Percentiles rank a stretch among this genome's conserved stretches.
These are phyloP conservation scores for Eulithis testata DNA, from an alignment of 2,888 invertebrate genomes.

Conservation along the genomic window DNA sequence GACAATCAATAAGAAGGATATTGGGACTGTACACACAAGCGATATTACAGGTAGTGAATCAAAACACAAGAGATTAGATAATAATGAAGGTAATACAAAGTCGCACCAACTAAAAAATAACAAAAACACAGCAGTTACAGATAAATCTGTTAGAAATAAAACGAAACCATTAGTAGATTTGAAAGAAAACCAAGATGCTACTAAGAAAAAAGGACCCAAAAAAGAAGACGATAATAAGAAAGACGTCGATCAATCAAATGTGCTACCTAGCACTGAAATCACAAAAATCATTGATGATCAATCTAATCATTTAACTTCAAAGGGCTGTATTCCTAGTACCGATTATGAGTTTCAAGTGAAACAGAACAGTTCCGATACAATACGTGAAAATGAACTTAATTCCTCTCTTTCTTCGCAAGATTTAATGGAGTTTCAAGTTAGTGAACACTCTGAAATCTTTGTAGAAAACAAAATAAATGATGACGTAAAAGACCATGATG, in stretches of 20 bases:
- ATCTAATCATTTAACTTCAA: conserved; percentile 3
- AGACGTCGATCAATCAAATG: conserved; percentile 4
- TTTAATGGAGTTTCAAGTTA: conserved; percentile 48
- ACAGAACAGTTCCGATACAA: conserved; percentile 53
- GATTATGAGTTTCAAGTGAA: conserved; percentile 44
- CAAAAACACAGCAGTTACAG: conserved; percentile 19
- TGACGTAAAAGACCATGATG: conserved; percentile 1
- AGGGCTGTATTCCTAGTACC: conserved; percentile 2
- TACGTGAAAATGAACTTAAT: conserved; percentile 44
- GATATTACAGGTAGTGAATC: conserved; percentile 51
- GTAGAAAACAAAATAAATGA: conserved; percentile 7
- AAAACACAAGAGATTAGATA: conserved; percentile 62
- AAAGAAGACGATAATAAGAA: conserved; percentile 16
- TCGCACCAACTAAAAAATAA: conserved; percentile 41
- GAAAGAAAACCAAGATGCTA: conserved; percentile 16
- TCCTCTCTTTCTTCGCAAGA: conserved; percentile 53
- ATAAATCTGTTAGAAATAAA: conserved; percentile 2
- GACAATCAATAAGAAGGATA: conserved; percentile 53
- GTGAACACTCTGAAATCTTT: conserved; percentile 6
- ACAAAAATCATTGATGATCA: conserved; percentile 20
- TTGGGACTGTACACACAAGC: conserved; percentile 47
- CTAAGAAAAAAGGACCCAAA: conserved; percentile 11
- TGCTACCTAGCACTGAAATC: conserved; percentile 5
- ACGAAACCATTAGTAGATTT: conserved; percentile 10
- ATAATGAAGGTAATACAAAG: conserved; percentile 52